Conservation (phyloP, 2,888 invertebrate species). For the Diadegma fenestrale region DNA sequence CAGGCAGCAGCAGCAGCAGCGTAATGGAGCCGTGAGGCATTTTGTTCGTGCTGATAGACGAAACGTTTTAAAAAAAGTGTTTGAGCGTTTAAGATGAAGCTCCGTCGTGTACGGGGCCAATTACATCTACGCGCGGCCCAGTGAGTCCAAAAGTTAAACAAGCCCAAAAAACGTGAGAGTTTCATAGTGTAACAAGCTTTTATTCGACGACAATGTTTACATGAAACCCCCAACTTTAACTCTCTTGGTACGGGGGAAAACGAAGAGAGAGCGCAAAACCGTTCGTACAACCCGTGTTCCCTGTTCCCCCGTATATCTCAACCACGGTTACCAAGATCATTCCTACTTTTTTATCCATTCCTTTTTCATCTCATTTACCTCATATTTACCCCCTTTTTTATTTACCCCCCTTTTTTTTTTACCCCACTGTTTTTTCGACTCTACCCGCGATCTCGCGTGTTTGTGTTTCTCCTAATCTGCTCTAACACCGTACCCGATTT, state of each 20-base stretch:
- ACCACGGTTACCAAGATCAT: conserved; percentile 34
- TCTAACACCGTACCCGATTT: conserved; percentile 21
- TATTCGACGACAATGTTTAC: conserved; percentile 67
- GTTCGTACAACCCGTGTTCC: conserved; percentile 50
- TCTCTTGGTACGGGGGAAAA: conserved; percentile 47
- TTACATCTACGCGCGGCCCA: conserved; percentile 47
- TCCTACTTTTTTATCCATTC: neutral
- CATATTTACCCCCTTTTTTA: conserved; percentile 5
- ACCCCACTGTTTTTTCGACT: conserved; percentile 10
- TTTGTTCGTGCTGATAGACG: conserved; percentile 77
- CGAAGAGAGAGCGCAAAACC: conserved; percentile 59
- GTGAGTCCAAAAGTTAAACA: conserved; percentile 58
- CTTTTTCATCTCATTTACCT: conserved; percentile 24
- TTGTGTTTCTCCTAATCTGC: conserved; percentile 7
- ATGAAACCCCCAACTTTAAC: conserved; percentile 63
- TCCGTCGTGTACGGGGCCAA: conserved; percentile 55
- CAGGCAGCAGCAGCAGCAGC: conserved; percentile 78
- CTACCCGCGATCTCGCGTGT: conserved; percentile 6
- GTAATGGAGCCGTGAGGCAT: conserved; percentile 84
- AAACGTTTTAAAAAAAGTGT: conserved; percentile 70
- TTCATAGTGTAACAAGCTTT: conserved; percentile 43
- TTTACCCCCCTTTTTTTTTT: conserved; percentile 10
- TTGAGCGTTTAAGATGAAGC: conserved; percentile 68
- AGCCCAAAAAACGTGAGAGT: conserved; percentile 39
- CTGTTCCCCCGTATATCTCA: conserved; percentile 27